Evolutionary conservation across 2,888 invertebrate genomes (phyloP), one percentile per base, ranked within the genome.

Genomic region (Mythimna vitellina): DNA sequence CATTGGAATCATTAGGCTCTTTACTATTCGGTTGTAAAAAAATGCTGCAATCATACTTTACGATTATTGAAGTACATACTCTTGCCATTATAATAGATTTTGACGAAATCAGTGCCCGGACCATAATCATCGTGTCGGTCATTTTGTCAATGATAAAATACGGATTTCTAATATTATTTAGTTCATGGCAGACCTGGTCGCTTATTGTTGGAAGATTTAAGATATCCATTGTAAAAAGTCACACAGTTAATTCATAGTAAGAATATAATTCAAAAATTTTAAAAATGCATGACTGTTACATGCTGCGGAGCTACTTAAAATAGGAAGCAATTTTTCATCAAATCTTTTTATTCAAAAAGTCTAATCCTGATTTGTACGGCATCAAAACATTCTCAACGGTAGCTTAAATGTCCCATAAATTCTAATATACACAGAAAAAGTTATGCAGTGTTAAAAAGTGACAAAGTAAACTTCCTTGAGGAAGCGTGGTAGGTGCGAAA

Each of bases 381-480:
- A 81, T 77, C 65, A 67, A 74, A 73, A 75, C 57, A 69, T 79
- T 76, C 29, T 77, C 73, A 66, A 83, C 77, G 76, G 84, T 83
- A 84, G 77, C 78, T 77, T 22, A 68, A 81, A 56, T 25, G 2
- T 61, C 61, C 20, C 71, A 75, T 83, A 81, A 84, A 80, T 83
- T 29, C 56, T n/a, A 69, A 67, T 5, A 51, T 51, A 79, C 68
- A 77, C 80, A 70, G 66, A 75, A 74, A 46, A 70, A 79, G 73
- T 66, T 77, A 68, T 69, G 63, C 76, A 64, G 70, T 70, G 73
- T 81, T 87, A 89, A 91, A 90, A 91, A 89, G 81, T 84, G 84
- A 87, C 87, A 89, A 92, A 89, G 87, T 88, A 92, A 92, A 93
- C 93, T 92, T 94, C 93, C 93, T 89, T 64, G 67, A 89, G 93